Conservation (phyloP, 1,140 invertebrate species). For the Aphelinus certus region DNA sequence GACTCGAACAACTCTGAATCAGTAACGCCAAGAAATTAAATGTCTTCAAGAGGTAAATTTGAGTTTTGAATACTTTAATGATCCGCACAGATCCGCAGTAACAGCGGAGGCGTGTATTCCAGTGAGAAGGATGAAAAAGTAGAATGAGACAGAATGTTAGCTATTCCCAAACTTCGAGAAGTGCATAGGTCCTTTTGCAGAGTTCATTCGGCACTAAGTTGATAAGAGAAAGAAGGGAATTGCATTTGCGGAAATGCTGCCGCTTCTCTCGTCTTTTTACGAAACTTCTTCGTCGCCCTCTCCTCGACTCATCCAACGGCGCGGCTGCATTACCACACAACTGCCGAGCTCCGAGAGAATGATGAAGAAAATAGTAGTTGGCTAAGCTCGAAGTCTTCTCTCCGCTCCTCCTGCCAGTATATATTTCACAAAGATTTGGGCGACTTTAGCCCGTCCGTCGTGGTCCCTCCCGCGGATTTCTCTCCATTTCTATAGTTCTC, state of each 20-base stretch:
- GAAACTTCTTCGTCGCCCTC: constrained; percentile 45
- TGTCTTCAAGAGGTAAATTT: too few relatives aligned
- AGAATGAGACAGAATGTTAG: background rate
- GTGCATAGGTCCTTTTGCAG: constrained; percentile 15
- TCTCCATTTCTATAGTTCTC: constrained; percentile 9
- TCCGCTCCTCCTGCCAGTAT: background rate
- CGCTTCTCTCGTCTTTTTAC: constrained; percentile 1
- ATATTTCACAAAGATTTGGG: constrained; percentile 7
- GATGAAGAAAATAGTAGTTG: too few relatives aligned
- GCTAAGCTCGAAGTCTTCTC: background rate
- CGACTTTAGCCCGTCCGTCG: constrained; percentile 18
- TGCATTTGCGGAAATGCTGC: constrained; percentile 24
- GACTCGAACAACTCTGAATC: too few relatives aligned
- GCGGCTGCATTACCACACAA: background rate
- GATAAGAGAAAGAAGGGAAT: constrained; percentile 16
- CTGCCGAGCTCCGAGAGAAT: background rate
- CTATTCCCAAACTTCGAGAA: constrained; percentile 13
- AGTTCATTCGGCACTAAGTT: constrained; percentile 23
- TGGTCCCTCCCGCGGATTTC: background rate
- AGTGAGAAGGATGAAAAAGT: too few relatives aligned
- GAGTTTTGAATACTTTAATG: too few relatives aligned
- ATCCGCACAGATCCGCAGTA: too few relatives aligned
- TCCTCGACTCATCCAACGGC: constrained; percentile 14
- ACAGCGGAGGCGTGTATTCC: background rate
- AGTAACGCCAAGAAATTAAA: too few relatives aligned